phyloP scores from a whole-genome alignment of 1,140 invertebrate genomes.

The Drosophila insularis region DNA sequence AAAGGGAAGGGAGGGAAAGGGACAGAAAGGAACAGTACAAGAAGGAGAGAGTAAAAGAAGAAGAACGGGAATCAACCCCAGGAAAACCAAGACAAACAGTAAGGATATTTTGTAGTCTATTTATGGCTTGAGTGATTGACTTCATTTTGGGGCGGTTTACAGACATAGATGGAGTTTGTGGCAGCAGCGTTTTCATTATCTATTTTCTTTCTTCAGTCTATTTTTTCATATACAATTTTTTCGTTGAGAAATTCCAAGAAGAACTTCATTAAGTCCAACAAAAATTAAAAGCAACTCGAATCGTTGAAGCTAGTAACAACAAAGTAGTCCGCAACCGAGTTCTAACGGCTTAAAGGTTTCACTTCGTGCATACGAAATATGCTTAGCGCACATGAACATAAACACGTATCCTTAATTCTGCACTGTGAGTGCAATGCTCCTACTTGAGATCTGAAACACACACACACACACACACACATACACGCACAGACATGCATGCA shows the following conservation, averaged over 20 bases:
- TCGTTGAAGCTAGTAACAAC: slow-evolving; percentile 38
- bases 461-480: slow-evolving; percentile 5
- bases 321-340: slow-evolving; percentile 30
- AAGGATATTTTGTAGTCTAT: slow-evolving; percentile 23
- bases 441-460: slow-evolving; percentile 58
- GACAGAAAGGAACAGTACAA: too few species aligned
- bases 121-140: slow-evolving; percentile 72
- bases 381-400: slow-evolving; percentile 19
- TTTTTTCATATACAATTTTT: slow-evolving; percentile 55
- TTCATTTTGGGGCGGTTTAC: slow-evolving; percentile 37
- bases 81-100: slow-evolving; percentile 32
- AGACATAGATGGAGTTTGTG: background rate
- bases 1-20: slow-evolving; percentile 15
- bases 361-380: slow-evolving; percentile 67
- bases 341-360: slow-evolving; percentile 71
- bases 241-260: background rate
- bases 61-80: slow-evolving; percentile 53
- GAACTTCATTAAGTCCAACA: slow-evolving; percentile 64
- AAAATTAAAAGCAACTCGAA: slow-evolving; percentile 37
- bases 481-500: too few species aligned
- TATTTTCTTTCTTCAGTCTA: background rate
- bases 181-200: background rate
- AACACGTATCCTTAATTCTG: slow-evolving; percentile 34
- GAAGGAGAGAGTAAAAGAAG: slow-evolving; percentile 26
- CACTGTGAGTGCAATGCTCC: slow-evolving; percentile 73